A percentile compares a stretch with the other conserved stretches of the same genome.
Conservation (phyloP, 1,140 invertebrate species). For the Orussus abietinus region DNA sequence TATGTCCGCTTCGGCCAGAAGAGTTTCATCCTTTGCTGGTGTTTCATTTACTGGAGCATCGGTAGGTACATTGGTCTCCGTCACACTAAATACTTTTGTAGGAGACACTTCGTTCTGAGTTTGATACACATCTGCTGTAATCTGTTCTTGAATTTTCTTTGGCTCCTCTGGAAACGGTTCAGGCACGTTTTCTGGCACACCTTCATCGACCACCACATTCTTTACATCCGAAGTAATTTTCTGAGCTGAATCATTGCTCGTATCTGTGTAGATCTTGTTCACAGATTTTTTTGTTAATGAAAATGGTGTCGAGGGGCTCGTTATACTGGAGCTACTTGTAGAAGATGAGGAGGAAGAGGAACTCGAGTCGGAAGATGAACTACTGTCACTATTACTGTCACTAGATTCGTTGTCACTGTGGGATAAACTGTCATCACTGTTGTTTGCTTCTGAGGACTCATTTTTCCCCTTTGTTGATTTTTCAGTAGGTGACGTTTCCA, state of each 20-base stretch:
- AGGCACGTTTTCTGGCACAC: background rate
- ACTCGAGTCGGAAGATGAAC: slow-evolving; percentile 22
- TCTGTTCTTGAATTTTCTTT: slow-evolving; percentile 8
- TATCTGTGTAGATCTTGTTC: slow-evolving; percentile 20
- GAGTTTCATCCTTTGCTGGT: slow-evolving; percentile 40
- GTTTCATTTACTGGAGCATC: slow-evolving; percentile 31
- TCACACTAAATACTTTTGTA: slow-evolving; percentile 34
- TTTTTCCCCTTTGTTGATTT: too few species aligned
- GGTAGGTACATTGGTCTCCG: slow-evolving; percentile 23
- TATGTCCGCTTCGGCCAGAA: slow-evolving; percentile 35
- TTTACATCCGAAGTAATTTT: background rate
- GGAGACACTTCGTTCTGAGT: slow-evolving; percentile 32
- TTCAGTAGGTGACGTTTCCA: background rate
- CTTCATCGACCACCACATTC: background rate
- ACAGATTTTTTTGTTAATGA: slow-evolving; percentile 10
- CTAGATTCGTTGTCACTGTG: slow-evolving; percentile 27
- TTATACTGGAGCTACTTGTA: slow-evolving; percentile 16
- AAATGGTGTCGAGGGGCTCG: slow-evolving; percentile 10
- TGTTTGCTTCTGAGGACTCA: too few species aligned
- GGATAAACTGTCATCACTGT: slow-evolving; percentile 19
- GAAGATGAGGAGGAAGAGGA: slow-evolving; percentile 23
- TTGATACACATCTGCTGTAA: slow-evolving; percentile 3
- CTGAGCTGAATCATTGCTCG: slow-evolving; percentile 12
- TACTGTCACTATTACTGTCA: slow-evolving; percentile 18
- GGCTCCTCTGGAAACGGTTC: slow-evolving; percentile 1